Evolutionary conservation across 1,140 invertebrate species (phyloP), one percentile per base, ranked within the genome.

Genomic region (Drosophila busckii): DNA sequence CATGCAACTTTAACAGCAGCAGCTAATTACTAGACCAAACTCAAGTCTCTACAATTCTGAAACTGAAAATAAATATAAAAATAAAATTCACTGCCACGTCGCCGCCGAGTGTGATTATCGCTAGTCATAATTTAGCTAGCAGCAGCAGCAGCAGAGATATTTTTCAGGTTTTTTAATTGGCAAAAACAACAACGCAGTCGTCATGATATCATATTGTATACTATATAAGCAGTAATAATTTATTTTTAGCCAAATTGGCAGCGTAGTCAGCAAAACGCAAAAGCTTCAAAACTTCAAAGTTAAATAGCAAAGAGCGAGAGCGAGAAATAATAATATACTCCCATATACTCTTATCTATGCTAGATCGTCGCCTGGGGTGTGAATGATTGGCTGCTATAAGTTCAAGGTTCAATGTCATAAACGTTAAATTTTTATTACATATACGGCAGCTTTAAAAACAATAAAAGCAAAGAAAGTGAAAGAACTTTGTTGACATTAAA

Each of bases 191-290:
- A n/a, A n/a, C n/a, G n/a, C n/a, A n/a, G 55, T 53, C 52, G 73
- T 68, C 46, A 75, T 80, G 73, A 80, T 82, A 80, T 80, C 73
- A 82, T 71, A 66, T 78, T 70, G 49, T 42, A 15, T 67, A 46
- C 67, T 73, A 78, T 56, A 64, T 23, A n/a, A n/a, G 64, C 73
- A 58, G 64, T 75, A 80, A 80, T 82, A 53, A 69, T 80, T 80
- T 80, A 80, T 80, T 80, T 80, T 80, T 80, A 80, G 75, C 64
- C 59, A 82, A 80, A 82, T 82, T 69, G 75, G 65, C 73, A 78
- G 71, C 15, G 46, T 23, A 44, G 46, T 19, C 12, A 19, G n/a
- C 23, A 54, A 46, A 63, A 50, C 49, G 46, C 41, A 41, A 60
- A 42, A 37, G 28, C 28, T 54, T 80, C 54, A 75, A 35, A 45